Evolutionary conservation across 2,113 vertebrate genomes (phyloP).

Genomic region (Hassar affinis): DNA sequence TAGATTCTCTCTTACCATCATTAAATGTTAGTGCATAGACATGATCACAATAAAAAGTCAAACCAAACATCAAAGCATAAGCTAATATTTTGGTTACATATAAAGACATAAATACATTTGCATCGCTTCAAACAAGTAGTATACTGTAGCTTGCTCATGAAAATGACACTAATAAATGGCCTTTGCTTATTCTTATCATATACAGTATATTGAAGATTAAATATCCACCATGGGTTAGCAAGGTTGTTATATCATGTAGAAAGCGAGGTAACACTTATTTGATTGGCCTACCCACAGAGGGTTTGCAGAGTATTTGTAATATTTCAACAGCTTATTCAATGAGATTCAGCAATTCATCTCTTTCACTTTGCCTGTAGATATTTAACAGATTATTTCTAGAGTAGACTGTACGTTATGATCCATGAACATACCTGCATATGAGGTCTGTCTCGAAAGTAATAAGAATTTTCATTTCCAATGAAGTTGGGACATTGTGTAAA

Average conservation of each 20-base stretch:
- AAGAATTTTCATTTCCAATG: too few species aligned
- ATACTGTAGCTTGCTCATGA: not conserved
- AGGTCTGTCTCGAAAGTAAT: too few species aligned
- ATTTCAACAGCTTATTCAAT: too few species aligned
- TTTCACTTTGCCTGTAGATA: too few species aligned
- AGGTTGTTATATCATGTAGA: not conserved
- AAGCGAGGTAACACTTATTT: too few species aligned
- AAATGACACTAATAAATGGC: not conserved
- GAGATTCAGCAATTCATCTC: too few species aligned
- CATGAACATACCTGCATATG: too few species aligned
- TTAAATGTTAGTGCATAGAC: not conserved
- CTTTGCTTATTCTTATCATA: not conserved
- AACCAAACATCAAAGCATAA: not conserved
- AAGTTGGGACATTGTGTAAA: too few species aligned
- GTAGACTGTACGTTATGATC: too few species aligned
- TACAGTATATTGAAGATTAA: not conserved
- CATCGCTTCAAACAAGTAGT: not conserved
- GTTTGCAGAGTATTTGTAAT: too few species aligned
- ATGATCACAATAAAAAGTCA: not conserved
- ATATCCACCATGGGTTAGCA: not conserved
- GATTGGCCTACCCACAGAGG: too few species aligned
- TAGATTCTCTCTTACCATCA: not conserved
- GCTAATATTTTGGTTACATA: not conserved
- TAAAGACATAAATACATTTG: not conserved
- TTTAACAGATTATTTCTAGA: too few species aligned